Conservation (phyloP, 2,113 vertebrate species). For the Eulemur rufifrons region DNA sequence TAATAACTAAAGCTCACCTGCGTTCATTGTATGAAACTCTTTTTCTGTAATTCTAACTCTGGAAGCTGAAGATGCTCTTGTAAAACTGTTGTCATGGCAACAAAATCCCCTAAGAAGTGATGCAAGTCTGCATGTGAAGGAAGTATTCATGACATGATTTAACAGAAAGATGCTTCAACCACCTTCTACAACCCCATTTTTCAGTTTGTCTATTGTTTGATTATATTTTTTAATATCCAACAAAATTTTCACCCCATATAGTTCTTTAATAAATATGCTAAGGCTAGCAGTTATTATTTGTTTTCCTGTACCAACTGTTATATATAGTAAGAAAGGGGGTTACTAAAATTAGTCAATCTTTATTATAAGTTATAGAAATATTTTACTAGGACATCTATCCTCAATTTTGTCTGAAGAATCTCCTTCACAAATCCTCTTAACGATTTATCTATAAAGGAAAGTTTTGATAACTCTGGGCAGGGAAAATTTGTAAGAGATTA, state of each 20-base stretch:
- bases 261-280: constrained; percentile 68
- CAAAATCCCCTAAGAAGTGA: constrained; percentile 83
- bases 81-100: constrained; percentile 87
- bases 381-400: not conserved
- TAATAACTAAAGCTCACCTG: constrained; percentile 71
- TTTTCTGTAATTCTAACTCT: constrained; percentile 70
- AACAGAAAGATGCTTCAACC: constrained; percentile 45
- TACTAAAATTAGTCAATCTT: not conserved
- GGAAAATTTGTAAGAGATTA: not conserved
- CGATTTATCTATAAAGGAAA: not conserved
- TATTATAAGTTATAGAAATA: not conserved
- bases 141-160: constrained; percentile 80
- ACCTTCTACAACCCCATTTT: constrained; percentile 73
- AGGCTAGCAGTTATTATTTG: not conserved
- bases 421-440: not conserved
- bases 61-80: constrained; percentile 74
- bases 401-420: constrained; percentile 10
- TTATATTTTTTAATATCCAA: constrained; percentile 45
- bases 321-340: not conserved
- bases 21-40: constrained; percentile 69
- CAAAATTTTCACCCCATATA: constrained; percentile 8
- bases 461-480: not conserved
- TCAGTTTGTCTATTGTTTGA: constrained; percentile 68
- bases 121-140: constrained; percentile 73
- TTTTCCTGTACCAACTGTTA: not conserved